A percentile compares a stretch with the other conserved stretches of the same genome.
Conservation (phyloP, 2,888 invertebrate species). For the Mythimna loreyi region DNA sequence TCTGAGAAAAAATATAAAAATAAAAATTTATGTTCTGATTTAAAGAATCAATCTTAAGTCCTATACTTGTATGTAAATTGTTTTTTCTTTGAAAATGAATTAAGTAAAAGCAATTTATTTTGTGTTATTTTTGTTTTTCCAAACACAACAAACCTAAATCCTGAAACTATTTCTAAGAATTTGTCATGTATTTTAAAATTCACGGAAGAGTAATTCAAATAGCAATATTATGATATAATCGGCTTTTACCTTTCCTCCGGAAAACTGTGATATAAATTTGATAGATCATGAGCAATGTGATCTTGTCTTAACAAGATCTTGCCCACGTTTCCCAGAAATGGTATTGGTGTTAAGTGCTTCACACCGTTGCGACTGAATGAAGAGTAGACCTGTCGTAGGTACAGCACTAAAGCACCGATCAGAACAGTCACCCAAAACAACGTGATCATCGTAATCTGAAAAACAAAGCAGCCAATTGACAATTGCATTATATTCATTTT, state of each 20-base stretch:
- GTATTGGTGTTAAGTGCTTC: slow-evolving; percentile 62
- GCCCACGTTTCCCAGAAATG: slow-evolving; percentile 70
- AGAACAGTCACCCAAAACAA: slow-evolving; percentile 64
- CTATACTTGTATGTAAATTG: too few species aligned
- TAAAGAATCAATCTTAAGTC: too few species aligned
- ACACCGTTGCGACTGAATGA: slow-evolving; percentile 68
- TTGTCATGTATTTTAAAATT: too few species aligned
- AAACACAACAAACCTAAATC: too few species aligned
- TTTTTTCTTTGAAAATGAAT: too few species aligned
- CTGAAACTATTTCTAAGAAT: too few species aligned
- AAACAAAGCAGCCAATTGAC: background rate
- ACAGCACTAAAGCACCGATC: slow-evolving; percentile 55
- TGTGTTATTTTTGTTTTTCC: too few species aligned
- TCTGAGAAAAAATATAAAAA: too few species aligned
- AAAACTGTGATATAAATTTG: slow-evolving; percentile 65
- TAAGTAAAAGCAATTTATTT: too few species aligned
- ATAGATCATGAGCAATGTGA: slow-evolving; percentile 62
- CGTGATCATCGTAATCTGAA: slow-evolving; percentile 62
- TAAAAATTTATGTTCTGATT: too few species aligned
- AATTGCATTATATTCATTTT: too few species aligned
- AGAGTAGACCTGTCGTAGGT: slow-evolving; percentile 62
- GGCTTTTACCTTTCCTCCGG: slow-evolving; percentile 60
- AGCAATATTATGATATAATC: background rate
- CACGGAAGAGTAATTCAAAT: too few species aligned
- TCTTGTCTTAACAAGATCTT: slow-evolving; percentile 43